Evolutionary conservation across 2,113 vertebrate genomes (phyloP), one percentile per base, ranked within the genome.

Genomic region (Microcebus ravelobensis): DNA sequence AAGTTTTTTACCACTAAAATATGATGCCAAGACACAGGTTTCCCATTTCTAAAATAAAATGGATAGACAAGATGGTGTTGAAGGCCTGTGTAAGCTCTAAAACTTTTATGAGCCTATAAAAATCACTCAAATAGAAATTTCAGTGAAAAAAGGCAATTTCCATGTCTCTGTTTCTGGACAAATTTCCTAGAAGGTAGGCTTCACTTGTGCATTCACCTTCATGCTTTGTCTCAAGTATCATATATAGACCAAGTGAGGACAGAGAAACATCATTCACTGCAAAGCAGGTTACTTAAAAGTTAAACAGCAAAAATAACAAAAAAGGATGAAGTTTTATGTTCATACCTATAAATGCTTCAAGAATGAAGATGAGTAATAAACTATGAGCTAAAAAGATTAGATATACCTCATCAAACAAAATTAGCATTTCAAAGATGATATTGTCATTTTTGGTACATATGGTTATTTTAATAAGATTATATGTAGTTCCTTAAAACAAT

Each of bases 61-160:
- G 65, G 80, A 92, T 61, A 68, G 63, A 80, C 31, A 70, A 71
- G 71, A 91, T 70, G 34, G 70, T 83, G 73, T 0, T 80, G 55
- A 96, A 96, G 36, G 34, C 87, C 42, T 94, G 36, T 59, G 59
- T 76, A 89, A 96, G 87, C 83, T 80, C 95, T 96, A 87, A 95
- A 91, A 91, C 34, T 71, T 97, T 96, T 95, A 95, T 68, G 83
- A 81, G 34, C 45, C 87, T 59, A 96, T 95, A 92, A 98, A 96
- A 97, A 61, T 80, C 86, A 97, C 9, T 27, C 63, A 97, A 86
- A 96, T 52, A 97, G 86, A 97, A 97, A 94, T 63, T 96, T 95
- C 50, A 89, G 67, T 50, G 34, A 45, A 85, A 95, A 94, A 85
- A 85, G 74, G 50, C 86, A 80, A 93, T 89, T 86, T 89, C 27